Percentiles rank a stretch among this genome's conserved stretches.
These are phyloP conservation scores for Bombus impatiens DNA, from an alignment of 1,140 invertebrate species.

Conservation along the genomic window DNA sequence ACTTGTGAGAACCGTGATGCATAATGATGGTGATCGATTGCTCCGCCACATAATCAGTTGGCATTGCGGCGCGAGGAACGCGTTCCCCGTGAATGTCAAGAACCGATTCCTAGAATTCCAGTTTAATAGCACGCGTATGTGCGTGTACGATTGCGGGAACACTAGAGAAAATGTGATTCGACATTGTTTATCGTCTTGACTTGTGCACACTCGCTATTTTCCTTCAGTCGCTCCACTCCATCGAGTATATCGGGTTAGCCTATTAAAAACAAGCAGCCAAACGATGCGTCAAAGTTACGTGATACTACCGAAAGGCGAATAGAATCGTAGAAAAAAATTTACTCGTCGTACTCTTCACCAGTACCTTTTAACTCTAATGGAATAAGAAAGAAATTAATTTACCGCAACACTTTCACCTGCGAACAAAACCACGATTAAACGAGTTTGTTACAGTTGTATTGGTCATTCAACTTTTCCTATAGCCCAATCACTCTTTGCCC, in stretches of 20 bases:
- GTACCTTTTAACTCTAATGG: too few species aligned
- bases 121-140: conserved; percentile 15
- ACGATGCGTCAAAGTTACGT: neutral
- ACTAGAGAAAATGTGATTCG: neutral
- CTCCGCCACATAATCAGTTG: conserved; percentile 36
- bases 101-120: conserved; percentile 52
- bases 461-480: neutral
- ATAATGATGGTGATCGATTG: conserved; percentile 49
- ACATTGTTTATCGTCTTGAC: neutral
- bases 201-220: neutral
- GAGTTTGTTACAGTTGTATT: neutral
- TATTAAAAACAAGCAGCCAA: neutral
- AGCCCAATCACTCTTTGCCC: neutral
- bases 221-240: neutral
- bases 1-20: conserved; percentile 39
- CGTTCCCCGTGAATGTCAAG: conserved; percentile 54
- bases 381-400: too few species aligned
- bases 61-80: conserved; percentile 33
- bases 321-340: too few species aligned
- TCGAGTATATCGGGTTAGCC: neutral
- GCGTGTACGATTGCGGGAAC: neutral
- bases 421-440: conserved; percentile 7
- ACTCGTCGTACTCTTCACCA: too few species aligned
- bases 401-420: neutral
- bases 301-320: too few species aligned